Evolutionary conservation across 1,140 invertebrate genomes (phyloP).

Genomic region (Drosophila malerkotliana): DNA sequence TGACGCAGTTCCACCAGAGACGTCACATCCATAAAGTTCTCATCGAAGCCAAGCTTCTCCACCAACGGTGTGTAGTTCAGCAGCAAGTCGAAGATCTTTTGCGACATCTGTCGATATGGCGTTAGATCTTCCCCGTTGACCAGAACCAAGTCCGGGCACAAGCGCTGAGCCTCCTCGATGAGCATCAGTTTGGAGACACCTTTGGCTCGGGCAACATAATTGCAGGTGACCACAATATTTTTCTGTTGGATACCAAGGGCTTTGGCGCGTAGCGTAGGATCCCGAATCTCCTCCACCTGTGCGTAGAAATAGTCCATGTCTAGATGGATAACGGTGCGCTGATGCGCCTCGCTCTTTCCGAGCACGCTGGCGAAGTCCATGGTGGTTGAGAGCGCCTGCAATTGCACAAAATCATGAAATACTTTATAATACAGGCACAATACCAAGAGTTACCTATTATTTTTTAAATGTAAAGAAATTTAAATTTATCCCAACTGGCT

Average conservation of each 20-base stretch:
- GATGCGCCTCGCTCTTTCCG: conserved; percentile 74
- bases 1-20: conserved; percentile 86
- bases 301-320: conserved; percentile 93
- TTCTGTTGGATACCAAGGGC: conserved; percentile 92
- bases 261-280: conserved; percentile 87
- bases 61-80: conserved; percentile 88
- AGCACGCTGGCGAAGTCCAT: conserved; percentile 78
- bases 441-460: too few relatives aligned
- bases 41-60: conserved; percentile 92
- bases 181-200: conserved; percentile 91
- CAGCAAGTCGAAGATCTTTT: conserved; percentile 88
- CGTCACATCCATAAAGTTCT: conserved; percentile 91
- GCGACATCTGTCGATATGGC: conserved; percentile 89
- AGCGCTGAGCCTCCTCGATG: conserved; percentile 87
- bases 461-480: too few relatives aligned
- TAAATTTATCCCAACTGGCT: too few relatives aligned
- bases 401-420: conserved; percentile 36
- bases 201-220: conserved; percentile 89
- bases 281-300: conserved; percentile 90
- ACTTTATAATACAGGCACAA: too few relatives aligned
- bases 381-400: conserved; percentile 45
- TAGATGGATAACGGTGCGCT: conserved; percentile 88
- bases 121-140: conserved; percentile 91
- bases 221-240: conserved; percentile 91
- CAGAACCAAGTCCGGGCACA: conserved; percentile 89